These are phyloP conservation scores for Platycnemis pennipes DNA, from an alignment of 2,888 invertebrate genomes.

Conservation along the genomic window DNA sequence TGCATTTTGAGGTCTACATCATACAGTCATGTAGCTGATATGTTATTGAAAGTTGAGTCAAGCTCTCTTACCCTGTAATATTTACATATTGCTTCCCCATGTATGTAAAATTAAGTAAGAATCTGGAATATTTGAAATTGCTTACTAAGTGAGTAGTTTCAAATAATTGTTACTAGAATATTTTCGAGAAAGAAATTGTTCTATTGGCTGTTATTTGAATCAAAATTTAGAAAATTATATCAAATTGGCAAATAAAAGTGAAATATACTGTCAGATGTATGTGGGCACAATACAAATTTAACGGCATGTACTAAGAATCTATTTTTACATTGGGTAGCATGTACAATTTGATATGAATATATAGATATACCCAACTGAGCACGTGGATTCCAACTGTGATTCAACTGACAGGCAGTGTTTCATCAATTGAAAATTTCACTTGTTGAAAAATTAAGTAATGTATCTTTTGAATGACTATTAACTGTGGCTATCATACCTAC, in stretches of 20 bases:
- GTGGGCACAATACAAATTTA: conserved; percentile 54
- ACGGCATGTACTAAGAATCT: conserved; percentile 19
- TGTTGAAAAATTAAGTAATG: neutral
- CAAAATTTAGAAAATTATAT: neutral
- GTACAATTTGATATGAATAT: conserved; percentile 42
- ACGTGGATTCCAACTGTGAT: conserved; percentile 61
- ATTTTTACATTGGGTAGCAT: conserved; percentile 60
- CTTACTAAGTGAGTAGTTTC: neutral
- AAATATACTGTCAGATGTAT: conserved; percentile 23
- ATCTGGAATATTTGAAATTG: neutral
- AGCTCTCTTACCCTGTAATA: neutral
- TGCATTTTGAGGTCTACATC: conserved; percentile 29
- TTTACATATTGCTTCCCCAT: conserved; percentile 27
- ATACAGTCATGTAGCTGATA: neutral
- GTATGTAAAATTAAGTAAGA: neutral
- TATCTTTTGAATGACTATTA: conserved; percentile 23
- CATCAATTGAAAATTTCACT: conserved; percentile 9
- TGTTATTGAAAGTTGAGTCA: neutral
- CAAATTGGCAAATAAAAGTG: neutral
- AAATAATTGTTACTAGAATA: neutral
- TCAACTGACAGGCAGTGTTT: conserved; percentile 37
- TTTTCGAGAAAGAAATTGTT: neutral
- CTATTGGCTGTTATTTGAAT: neutral
- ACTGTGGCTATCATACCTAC: conserved; percentile 3
- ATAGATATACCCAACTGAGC: conserved; percentile 31